These are phyloP conservation scores for Coelinius sp. DNA, from an alignment of 2,888 invertebrate genomes.

Conservation along the genomic window DNA sequence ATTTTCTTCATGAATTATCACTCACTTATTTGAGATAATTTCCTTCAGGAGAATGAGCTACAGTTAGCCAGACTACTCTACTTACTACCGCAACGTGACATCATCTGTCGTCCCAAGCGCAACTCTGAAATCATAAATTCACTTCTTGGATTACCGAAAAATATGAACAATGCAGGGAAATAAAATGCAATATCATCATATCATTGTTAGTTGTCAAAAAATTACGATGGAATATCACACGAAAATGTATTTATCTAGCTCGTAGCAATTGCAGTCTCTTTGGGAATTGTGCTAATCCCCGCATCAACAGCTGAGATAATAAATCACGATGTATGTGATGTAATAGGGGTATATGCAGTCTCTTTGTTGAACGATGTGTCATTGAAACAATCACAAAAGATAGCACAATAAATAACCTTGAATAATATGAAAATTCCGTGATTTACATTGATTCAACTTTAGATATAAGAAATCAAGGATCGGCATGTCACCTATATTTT, in stretches of 20 bases:
- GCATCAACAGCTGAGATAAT: too few relatives aligned
- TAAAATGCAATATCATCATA: conserved; percentile 43
- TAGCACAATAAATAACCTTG: background rate
- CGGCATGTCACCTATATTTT: too few relatives aligned
- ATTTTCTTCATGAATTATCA: conserved; percentile 2
- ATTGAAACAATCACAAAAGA: too few relatives aligned
- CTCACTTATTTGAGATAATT: background rate
- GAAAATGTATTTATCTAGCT: background rate
- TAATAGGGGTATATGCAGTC: too few relatives aligned
- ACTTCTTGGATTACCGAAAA: conserved; percentile 82
- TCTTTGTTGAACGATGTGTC: too few relatives aligned
- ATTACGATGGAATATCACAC: background rate
- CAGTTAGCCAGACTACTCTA: conserved; percentile 57
- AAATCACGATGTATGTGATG: too few relatives aligned
- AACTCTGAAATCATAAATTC: conserved; percentile 83
- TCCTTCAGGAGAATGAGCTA: conserved; percentile 59
- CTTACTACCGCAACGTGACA: conserved; percentile 54
- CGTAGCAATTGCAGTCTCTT: background rate
- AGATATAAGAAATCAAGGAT: too few relatives aligned
- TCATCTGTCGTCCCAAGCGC: conserved; percentile 73
- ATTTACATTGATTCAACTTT: background rate
- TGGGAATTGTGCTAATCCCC: too few relatives aligned
- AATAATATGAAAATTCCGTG: background rate
- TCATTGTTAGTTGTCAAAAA: background rate
- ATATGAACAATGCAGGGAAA: conserved; percentile 82